These are phyloP conservation scores for Cercopithecus neglectus DNA, from an alignment of 2,797 vertebrate species.

Conservation along the genomic window DNA sequence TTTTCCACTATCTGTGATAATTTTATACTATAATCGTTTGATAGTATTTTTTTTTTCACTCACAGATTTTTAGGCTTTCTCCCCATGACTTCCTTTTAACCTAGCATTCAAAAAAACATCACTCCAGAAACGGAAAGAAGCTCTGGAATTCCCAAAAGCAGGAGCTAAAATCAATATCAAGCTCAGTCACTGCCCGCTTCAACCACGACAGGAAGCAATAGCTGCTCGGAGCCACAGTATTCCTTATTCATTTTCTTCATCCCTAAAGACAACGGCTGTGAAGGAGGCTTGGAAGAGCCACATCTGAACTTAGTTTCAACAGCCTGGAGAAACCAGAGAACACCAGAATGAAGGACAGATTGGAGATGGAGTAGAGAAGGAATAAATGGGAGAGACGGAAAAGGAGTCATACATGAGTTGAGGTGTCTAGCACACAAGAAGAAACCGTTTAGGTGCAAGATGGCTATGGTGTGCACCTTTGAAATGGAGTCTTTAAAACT, in stretches of 20 bases:
- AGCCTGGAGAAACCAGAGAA: not conserved
- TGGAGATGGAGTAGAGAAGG: not conserved
- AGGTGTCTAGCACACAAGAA: not conserved
- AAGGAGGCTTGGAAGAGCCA: not conserved
- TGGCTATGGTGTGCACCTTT: not conserved
- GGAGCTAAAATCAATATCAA: not conserved
- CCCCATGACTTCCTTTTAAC: not conserved
- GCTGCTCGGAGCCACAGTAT: not conserved
- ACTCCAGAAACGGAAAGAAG: not conserved
- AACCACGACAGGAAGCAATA: not conserved
- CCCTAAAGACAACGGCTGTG: not conserved
- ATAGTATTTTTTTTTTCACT: not conserved
- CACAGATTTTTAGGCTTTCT: not conserved
- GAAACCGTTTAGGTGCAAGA: not conserved
- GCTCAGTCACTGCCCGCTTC: not conserved
- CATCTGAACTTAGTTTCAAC: not conserved
- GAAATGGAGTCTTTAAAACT: not conserved
- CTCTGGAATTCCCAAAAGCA: not conserved
- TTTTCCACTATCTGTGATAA: not conserved
- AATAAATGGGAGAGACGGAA: rapidly evolving
- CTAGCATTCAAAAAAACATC: not conserved
- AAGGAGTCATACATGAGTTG: not conserved
- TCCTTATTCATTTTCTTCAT: not conserved
- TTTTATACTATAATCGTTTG: not conserved
- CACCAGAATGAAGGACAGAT: not conserved